phyloP scores from a whole-genome alignment of 2,797 vertebrate genomes.

The Sebastolobus alascanus region DNA sequence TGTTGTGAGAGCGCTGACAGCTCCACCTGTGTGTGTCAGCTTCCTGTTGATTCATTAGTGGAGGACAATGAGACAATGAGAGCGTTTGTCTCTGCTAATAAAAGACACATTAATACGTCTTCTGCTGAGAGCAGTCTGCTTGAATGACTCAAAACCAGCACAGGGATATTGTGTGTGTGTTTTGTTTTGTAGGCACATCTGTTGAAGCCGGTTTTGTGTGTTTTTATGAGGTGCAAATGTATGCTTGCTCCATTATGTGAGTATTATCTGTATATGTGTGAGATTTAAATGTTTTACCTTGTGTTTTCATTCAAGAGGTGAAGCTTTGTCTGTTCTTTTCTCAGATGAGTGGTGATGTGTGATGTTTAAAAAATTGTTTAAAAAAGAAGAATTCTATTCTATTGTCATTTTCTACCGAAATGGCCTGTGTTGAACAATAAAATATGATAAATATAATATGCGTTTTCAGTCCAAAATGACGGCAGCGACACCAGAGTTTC shows the following conservation, averaged over 20 bases:
- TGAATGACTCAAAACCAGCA: constrained; percentile 28
- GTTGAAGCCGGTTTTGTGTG: neutral
- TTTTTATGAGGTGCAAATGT: constrained; percentile 27
- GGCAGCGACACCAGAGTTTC: too few relatives aligned
- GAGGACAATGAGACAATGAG: constrained; percentile 49
- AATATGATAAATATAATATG: too few relatives aligned
- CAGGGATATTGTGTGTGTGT: neutral
- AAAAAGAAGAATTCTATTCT: too few relatives aligned
- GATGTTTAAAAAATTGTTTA: neutral
- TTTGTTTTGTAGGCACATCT: neutral
- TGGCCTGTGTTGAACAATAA: too few relatives aligned
- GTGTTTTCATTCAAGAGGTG: neutral
- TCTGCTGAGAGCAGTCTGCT: constrained; percentile 23
- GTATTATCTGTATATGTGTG: neutral
- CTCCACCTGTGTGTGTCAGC: constrained; percentile 44
- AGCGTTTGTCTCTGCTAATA: constrained; percentile 50
- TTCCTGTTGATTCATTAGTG: constrained; percentile 53
- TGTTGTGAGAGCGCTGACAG: constrained; percentile 14
- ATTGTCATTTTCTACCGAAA: too few relatives aligned
- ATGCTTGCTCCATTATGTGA: neutral
- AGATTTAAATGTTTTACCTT: constrained; percentile 2
- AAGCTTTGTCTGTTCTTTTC: neutral
- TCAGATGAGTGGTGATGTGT: neutral
- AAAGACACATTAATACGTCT: constrained; percentile 43
- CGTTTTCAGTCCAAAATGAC: too few relatives aligned